Percentiles rank a stretch among this genome's conserved stretches.
phyloP scores from a whole-genome alignment of 1,140 invertebrate species.

The Portunus trituberculatus region DNA sequence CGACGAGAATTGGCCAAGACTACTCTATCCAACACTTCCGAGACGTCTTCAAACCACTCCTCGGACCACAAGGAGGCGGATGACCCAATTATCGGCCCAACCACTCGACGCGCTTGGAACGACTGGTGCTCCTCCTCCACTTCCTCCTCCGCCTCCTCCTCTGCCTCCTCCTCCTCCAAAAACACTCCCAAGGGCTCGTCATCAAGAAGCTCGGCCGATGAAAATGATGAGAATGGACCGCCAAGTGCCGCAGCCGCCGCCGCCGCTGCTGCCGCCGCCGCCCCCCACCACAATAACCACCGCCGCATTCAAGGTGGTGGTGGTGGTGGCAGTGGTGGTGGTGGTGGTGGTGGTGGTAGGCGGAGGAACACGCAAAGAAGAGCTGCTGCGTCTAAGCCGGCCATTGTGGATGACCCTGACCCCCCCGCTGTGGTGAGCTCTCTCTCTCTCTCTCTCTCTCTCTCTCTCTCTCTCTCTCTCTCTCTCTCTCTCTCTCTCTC shows the following conservation, averaged over 20 bases:
- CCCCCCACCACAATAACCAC: not conserved
- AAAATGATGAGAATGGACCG: slow-evolving; percentile 70
- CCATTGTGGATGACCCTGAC: slow-evolving; percentile 77
- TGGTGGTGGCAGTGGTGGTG: not conserved
- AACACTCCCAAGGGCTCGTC: slow-evolving; percentile 69
- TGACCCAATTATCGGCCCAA: slow-evolving; percentile 83
- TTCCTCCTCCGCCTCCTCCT: slow-evolving; percentile 66
- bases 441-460: not conserved
- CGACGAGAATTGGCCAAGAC: slow-evolving; percentile 62
- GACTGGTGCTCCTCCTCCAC: slow-evolving; percentile 82
- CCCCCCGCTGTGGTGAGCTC: slow-evolving; percentile 72
- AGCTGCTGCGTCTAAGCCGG: slow-evolving; percentile 76
- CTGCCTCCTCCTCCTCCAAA: slow-evolving; percentile 68
- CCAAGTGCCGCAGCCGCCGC: no score
- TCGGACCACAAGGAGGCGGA: slow-evolving; percentile 78
- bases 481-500: not conserved
- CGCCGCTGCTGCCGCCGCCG: not conserved
- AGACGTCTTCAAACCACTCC: slow-evolving; percentile 75
- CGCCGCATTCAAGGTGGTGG: slow-evolving; percentile 16
- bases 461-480: not conserved
- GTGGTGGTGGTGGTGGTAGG: not conserved
- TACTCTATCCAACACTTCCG: not conserved
- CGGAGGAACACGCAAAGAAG: slow-evolving; percentile 75
- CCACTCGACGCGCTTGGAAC: slow-evolving; percentile 88
- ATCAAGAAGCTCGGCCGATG: slow-evolving; percentile 69